Evolutionary conservation across 2,888 invertebrate genomes (phyloP).

Genomic region (Dinocampus coccinellae): DNA sequence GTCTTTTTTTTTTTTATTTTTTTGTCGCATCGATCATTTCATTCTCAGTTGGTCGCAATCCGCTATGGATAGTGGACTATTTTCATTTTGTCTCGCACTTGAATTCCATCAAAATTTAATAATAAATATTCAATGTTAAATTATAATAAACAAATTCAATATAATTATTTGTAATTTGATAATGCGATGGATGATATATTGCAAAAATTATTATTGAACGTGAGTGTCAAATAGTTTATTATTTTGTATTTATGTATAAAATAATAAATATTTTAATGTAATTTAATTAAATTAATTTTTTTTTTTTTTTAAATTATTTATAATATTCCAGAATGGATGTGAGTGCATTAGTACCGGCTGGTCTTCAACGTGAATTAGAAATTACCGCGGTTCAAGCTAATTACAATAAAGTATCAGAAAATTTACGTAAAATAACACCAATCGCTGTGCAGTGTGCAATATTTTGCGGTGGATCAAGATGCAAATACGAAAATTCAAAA

Average conservation of each 20-base stretch:
- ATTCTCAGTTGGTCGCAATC: slow-evolving; percentile 40
- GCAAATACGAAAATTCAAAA: slow-evolving; percentile 83
- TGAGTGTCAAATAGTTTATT: slow-evolving; percentile 41
- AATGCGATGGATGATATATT: slow-evolving; percentile 55
- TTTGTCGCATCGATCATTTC: slow-evolving; percentile 45
- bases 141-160: not conserved
- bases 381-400: slow-evolving; percentile 56
- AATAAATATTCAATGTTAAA: not conserved
- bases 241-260: not conserved
- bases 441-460: slow-evolving; percentile 82
- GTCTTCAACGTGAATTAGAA: slow-evolving; percentile 58
- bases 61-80: slow-evolving; percentile 39
- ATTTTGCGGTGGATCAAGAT: slow-evolving; percentile 86
- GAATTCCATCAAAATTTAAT: not conserved
- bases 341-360: slow-evolving; percentile 63
- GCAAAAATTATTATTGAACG: slow-evolving; percentile 46
- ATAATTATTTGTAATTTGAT: slow-evolving; percentile 34
- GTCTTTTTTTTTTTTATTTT: slow-evolving; percentile 3
- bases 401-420: slow-evolving; percentile 70
- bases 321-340: slow-evolving; percentile 59
- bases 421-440: slow-evolving; percentile 76
- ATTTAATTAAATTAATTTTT: too few relatives aligned
- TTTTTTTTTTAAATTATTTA: too few relatives aligned
- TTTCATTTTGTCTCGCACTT: not conserved
- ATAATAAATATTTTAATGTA: slow-evolving; percentile 11